Evolutionary conservation across 2,797 vertebrate species (phyloP).

Genomic region (Myotis myotis): DNA sequence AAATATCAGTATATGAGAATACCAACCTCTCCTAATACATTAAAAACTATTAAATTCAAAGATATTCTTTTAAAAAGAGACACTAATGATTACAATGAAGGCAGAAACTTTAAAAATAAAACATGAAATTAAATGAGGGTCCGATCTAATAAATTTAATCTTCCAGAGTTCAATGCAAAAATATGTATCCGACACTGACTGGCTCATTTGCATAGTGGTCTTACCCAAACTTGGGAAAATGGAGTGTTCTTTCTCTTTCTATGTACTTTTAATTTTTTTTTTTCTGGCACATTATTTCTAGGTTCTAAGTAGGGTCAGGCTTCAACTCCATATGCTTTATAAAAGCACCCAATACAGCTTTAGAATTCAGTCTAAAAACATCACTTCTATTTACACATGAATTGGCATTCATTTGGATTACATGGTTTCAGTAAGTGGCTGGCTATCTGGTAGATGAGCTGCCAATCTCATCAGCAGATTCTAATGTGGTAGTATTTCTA

Average conservation of each 20-base stretch:
- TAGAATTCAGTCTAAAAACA: background rate
- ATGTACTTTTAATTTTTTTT: background rate
- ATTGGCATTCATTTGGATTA: background rate
- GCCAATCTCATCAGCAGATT: background rate
- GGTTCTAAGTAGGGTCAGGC: background rate
- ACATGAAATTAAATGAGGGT: slow-evolving; percentile 1
- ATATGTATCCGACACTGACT: background rate
- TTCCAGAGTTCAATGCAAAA: background rate
- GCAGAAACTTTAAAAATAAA: slow-evolving; percentile 12
- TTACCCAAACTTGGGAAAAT: slow-evolving; percentile 25
- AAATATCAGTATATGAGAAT: background rate
- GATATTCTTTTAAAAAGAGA: background rate
- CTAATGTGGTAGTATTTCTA: background rate
- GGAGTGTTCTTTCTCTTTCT: background rate
- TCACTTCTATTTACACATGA: background rate
- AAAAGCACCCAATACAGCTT: background rate
- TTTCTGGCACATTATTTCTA: slow-evolving; percentile 11
- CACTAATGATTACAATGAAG: background rate
- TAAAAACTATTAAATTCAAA: slow-evolving; percentile 20
- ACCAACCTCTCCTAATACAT: background rate
- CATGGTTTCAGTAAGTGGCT: background rate
- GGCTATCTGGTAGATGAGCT: background rate
- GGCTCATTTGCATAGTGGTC: background rate
- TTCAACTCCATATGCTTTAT: background rate
- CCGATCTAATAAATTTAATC: slow-evolving; percentile 12